A percentile compares a stretch with the other conserved stretches of the same genome.
These are phyloP conservation scores for Cercopithecus neglectus DNA, from an alignment of 2,797 vertebrate species.

Conservation along the genomic window DNA sequence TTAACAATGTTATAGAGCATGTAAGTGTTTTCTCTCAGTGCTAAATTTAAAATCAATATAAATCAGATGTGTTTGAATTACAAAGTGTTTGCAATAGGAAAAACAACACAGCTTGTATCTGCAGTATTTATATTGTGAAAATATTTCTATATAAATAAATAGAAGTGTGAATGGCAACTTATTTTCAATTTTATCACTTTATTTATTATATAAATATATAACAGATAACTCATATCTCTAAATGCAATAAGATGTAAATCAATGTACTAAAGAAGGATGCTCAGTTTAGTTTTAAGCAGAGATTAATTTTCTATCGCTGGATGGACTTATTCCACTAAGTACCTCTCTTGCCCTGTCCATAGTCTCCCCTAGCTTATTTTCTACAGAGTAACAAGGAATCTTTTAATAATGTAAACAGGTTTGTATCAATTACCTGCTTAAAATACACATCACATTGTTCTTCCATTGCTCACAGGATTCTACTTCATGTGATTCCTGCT, in stretches of 20 bases:
- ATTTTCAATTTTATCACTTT: constrained; percentile 13
- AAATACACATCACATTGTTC: background rate
- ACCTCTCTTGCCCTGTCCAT: background rate
- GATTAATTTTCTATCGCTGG: background rate
- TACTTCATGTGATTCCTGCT: background rate
- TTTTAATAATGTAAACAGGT: background rate
- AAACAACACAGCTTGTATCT: constrained; percentile 30
- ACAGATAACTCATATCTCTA: background rate
- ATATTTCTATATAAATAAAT: constrained; percentile 35
- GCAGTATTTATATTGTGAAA: background rate
- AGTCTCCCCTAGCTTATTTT: background rate
- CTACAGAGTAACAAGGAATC: background rate
- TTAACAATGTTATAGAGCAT: constrained; percentile 73
- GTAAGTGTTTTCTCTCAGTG: constrained; percentile 71
- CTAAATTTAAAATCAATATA: constrained; percentile 72
- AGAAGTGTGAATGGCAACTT: background rate
- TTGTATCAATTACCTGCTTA: background rate
- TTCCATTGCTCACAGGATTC: background rate
- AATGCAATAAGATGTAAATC: background rate
- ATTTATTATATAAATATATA: background rate
- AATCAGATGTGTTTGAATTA: constrained; percentile 66
- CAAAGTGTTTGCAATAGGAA: constrained; percentile 30
- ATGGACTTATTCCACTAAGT: background rate
- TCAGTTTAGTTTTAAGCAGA: background rate
- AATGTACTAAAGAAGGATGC: background rate